phyloP scores from a whole-genome alignment of 1,140 invertebrate genomes.

The Lamellibrachia luymesi region DNA sequence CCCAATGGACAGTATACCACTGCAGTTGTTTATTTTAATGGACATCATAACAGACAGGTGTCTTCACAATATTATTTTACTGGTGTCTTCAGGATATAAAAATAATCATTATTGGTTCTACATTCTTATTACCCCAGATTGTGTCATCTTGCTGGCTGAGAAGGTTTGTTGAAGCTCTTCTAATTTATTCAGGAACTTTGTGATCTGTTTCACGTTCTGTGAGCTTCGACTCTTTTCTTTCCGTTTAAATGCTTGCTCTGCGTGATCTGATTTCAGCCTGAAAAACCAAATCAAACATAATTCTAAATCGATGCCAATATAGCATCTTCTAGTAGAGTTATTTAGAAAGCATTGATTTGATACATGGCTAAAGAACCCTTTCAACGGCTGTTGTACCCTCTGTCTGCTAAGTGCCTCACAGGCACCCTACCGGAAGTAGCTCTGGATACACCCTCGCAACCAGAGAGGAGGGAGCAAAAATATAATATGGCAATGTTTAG shows the following conservation, averaged over 20 bases:
- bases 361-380: too few relatives aligned
- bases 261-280: background rate
- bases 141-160: background rate
- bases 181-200: background rate
- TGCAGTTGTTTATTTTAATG: background rate
- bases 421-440: too few relatives aligned
- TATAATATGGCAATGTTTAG: background rate
- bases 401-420: too few relatives aligned
- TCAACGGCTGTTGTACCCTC: too few relatives aligned
- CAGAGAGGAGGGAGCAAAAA: too few relatives aligned
- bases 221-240: background rate
- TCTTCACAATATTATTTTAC: background rate
- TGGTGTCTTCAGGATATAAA: background rate
- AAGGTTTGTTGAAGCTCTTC: background rate
- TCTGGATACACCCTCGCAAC: too few relatives aligned
- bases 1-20: background rate
- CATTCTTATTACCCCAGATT: background rate
- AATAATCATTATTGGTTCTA: background rate
- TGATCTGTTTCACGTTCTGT: background rate
- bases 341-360: background rate
- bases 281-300: background rate
- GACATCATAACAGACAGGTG: background rate
- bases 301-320: background rate
- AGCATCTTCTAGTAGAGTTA: background rate
- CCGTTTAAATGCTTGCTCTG: background rate